phyloP scores from a whole-genome alignment of 2,888 invertebrate species.

The Automeris io region DNA sequence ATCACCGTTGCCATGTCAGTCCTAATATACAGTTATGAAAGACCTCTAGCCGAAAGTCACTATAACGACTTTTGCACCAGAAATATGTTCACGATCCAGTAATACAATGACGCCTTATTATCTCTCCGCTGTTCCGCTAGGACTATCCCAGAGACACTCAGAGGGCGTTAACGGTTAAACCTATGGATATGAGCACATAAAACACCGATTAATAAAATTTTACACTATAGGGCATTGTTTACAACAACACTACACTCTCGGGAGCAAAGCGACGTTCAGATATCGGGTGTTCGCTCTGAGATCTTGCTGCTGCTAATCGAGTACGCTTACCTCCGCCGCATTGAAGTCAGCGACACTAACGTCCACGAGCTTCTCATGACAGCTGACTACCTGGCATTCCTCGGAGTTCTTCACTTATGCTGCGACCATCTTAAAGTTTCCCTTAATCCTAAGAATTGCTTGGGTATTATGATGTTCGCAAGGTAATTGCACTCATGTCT shows the following conservation, averaged over 20 bases:
- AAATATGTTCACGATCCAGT: no score
- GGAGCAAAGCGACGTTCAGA: slow-evolving; percentile 81
- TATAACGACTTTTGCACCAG: no score
- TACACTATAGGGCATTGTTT: slow-evolving; percentile 90
- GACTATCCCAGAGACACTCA: no score
- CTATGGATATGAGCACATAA: no score
- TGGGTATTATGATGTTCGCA: slow-evolving; percentile 91
- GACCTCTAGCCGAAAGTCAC: no score
- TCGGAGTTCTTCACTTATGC: slow-evolving; percentile 88
- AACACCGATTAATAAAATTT: no score
- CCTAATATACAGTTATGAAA: no score
- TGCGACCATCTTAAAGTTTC: slow-evolving; percentile 83
- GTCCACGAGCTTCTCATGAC: slow-evolving; percentile 88
- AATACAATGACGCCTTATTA: no score
- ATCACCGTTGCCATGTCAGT: no score
- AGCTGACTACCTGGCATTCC: slow-evolving; percentile 92
- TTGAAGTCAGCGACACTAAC: slow-evolving; percentile 85
- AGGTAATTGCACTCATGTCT: slow-evolving; percentile 49
- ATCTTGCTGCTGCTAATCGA: slow-evolving; percentile 88
- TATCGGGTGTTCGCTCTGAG: slow-evolving; percentile 86
- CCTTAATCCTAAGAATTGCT: slow-evolving; percentile 86
- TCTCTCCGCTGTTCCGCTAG: no score
- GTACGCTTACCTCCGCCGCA: slow-evolving; percentile 89
- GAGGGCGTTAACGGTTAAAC: no score
- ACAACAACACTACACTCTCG: slow-evolving; percentile 86